phyloP scores from a whole-genome alignment of 1,140 invertebrate species.

The Drosophila simulans region DNA sequence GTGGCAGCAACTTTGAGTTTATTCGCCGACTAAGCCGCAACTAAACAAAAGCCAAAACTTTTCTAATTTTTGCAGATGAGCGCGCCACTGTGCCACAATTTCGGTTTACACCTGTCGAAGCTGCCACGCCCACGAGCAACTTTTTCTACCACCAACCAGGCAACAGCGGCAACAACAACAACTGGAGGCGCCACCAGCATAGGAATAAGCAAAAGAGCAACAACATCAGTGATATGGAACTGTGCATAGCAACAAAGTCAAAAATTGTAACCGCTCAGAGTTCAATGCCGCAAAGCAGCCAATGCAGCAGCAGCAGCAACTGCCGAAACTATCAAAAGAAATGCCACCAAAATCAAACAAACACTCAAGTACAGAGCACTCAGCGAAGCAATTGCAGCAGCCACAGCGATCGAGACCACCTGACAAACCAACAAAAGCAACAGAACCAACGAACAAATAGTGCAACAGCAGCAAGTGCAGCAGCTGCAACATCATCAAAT shows the following conservation, averaged over 20 bases:
- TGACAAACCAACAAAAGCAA: conserved; percentile 57
- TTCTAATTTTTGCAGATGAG: conserved; percentile 71
- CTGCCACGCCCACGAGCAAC: conserved; percentile 65
- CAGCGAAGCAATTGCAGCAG: conserved; percentile 29
- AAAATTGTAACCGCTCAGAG: conserved; percentile 54
- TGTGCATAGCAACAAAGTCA: conserved; percentile 75
- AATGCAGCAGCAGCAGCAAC: conserved; percentile 1
- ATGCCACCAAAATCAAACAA: conserved; percentile 80
- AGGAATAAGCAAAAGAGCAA: conserved; percentile 23
- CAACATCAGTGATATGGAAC: conserved; percentile 76
- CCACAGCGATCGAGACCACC: conserved; percentile 75
- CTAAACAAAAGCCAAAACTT: conserved; percentile 50
- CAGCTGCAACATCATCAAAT: conserved; percentile 3
- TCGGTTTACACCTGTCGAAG: conserved; percentile 54
- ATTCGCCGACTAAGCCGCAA: conserved; percentile 12
- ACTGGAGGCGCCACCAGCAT: neutral
- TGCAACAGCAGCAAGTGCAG: conserved; percentile 17
- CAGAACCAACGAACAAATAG: conserved; percentile 65
- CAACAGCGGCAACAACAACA: conserved; percentile 5
- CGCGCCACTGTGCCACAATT: conserved; percentile 57
- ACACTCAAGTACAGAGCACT: conserved; percentile 58
- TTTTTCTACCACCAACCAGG: conserved; percentile 21
- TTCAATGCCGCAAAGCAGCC: conserved; percentile 56
- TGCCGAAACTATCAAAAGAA: conserved; percentile 56
- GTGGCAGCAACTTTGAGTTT: conserved; percentile 5